A percentile compares a stretch with the other conserved stretches of the same genome.
Conservation (phyloP, 2,113 vertebrate species). For the Meleagris gallopavo region DNA sequence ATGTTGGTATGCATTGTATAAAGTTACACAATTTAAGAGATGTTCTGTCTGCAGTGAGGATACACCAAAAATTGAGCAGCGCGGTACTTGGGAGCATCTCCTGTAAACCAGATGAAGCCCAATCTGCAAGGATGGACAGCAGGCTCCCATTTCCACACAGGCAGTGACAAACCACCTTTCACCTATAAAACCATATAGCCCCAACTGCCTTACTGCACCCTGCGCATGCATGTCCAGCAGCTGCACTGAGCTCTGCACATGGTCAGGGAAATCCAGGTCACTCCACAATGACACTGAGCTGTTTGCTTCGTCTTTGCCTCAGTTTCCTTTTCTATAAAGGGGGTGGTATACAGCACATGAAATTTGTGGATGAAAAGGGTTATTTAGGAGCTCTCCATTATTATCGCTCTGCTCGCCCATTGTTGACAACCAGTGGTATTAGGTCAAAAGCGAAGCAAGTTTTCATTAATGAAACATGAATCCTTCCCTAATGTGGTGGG, state of each 20-base stretch:
- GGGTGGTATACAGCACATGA: neutral
- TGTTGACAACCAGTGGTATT: neutral
- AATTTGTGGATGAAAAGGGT: neutral
- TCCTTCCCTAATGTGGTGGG: slow-evolving; percentile 46
- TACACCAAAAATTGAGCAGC: neutral
- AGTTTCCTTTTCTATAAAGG: slow-evolving; percentile 4
- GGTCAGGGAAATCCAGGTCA: neutral
- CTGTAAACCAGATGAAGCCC: neutral
- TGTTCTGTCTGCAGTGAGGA: neutral
- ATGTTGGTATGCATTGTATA: neutral
- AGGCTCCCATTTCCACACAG: neutral
- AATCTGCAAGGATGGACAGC: neutral
- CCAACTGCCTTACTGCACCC: neutral
- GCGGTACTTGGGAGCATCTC: neutral
- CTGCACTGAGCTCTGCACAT: neutral
- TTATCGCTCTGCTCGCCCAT: neutral
- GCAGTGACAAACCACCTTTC: neutral
- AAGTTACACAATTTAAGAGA: neutral
- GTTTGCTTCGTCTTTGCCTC: neutral
- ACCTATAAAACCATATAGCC: neutral
- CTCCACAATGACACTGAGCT: neutral
- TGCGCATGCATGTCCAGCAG: neutral
- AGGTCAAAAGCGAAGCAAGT: slow-evolving; percentile 60
- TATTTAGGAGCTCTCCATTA: neutral
- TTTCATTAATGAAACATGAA: slow-evolving; percentile 61